Evolutionary conservation across 2,797 vertebrate species (phyloP).

Genomic region (Hypotaenidia okinawae): DNA sequence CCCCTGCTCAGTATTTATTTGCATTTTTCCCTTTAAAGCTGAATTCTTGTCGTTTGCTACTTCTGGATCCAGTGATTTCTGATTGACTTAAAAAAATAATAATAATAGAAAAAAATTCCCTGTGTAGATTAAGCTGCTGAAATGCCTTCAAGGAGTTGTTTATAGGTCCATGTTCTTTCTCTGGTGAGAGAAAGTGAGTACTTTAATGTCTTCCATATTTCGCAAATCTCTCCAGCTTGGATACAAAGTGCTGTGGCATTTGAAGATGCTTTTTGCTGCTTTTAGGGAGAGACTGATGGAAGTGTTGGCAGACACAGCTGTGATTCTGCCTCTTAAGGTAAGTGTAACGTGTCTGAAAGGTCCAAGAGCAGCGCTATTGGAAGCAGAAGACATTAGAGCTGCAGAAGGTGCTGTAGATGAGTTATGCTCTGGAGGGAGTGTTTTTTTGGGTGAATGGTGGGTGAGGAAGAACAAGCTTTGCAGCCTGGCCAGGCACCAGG

Average conservation of each 20-base stretch:
- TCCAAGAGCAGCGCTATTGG: not conserved
- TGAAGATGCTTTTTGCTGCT: slow-evolving; percentile 61
- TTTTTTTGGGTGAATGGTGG: accelerated
- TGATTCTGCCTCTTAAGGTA: not conserved
- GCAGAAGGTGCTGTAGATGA: not conserved
- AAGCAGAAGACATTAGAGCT: not conserved
- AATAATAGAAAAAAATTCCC: not conserved
- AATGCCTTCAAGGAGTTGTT: slow-evolving; percentile 69
- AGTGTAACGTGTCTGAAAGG: not conserved
- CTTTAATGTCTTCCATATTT: slow-evolving; percentile 77
- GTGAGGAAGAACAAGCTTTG: not conserved
- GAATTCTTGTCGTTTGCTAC: slow-evolving; percentile 67
- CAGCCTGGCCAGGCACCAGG: not conserved
- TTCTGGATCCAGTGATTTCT: slow-evolving; percentile 63
- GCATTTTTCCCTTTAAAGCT: slow-evolving; percentile 50
- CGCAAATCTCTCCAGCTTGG: slow-evolving; percentile 50
- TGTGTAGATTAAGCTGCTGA: slow-evolving; percentile 68
- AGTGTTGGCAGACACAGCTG: not conserved
- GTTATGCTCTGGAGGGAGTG: not conserved
- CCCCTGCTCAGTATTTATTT: slow-evolving; percentile 41
- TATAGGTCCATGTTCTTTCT: slow-evolving; percentile 63
- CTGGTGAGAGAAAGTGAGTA: slow-evolving; percentile 72
- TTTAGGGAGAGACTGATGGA: not conserved
- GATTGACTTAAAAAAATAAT: slow-evolving; percentile 56
- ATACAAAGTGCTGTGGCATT: slow-evolving; percentile 36